Percentiles rank a stretch among this genome's conserved stretches.
Evolutionary conservation across 1,140 invertebrate genomes (phyloP).

Genomic region (Hermetia illucens): DNA sequence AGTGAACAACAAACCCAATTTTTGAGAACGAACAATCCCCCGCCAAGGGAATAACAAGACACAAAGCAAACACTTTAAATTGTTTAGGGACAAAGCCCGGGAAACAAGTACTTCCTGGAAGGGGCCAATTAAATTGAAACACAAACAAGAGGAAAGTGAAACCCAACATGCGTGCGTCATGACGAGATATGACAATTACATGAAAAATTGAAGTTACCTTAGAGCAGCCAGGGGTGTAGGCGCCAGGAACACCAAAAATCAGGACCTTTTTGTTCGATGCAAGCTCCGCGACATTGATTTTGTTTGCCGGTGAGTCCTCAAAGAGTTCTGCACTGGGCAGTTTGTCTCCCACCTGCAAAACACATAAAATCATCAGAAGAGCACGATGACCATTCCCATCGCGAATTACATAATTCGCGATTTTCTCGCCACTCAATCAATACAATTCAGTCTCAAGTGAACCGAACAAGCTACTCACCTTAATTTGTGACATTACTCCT

Average conservation of each 20-base stretch:
- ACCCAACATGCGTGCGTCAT: no score
- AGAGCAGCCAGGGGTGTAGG: slow-evolving; percentile 91
- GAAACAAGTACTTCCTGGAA: no score
- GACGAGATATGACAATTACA: no score
- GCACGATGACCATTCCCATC: not conserved
- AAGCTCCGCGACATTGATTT: slow-evolving; percentile 63
- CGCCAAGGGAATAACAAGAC: no score
- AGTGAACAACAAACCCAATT: no score
- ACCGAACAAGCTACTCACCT: slow-evolving; percentile 9
- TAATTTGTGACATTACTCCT: slow-evolving; percentile 13
- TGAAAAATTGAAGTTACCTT: slow-evolving; percentile 57
- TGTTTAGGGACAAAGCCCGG: no score
- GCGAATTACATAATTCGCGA: not conserved
- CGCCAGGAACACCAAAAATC: slow-evolving; percentile 84
- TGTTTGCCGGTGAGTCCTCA: slow-evolving; percentile 72
- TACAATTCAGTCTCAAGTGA: slow-evolving; percentile 1
- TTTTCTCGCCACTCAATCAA: slow-evolving; percentile 1
- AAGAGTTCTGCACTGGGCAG: slow-evolving; percentile 67
- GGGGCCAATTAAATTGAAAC: no score
- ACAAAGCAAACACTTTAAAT: no score
- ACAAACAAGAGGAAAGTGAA: no score
- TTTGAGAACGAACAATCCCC: no score
- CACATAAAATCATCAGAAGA: slow-evolving; percentile 1
- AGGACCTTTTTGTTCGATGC: slow-evolving; percentile 70
- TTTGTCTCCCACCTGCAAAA: slow-evolving; percentile 61